phyloP scores from a whole-genome alignment of 2,797 vertebrate species.

The Champsocephalus esox region DNA sequence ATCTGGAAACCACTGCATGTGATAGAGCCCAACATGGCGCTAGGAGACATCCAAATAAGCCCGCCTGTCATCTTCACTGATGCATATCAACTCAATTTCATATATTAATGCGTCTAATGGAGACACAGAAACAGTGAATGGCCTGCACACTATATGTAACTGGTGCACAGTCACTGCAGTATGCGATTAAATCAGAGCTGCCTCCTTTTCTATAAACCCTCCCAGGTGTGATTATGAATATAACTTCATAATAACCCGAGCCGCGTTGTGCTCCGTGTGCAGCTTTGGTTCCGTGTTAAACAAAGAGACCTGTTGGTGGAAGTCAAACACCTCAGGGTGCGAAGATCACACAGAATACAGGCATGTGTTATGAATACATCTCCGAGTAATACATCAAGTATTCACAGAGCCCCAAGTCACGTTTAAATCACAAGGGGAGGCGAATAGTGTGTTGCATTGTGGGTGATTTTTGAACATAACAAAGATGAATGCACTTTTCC shows the following conservation, averaged over 20 bases:
- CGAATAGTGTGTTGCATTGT: conserved; percentile 11
- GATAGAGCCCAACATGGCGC: conserved; percentile 50
- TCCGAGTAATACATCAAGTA: conserved; percentile 61
- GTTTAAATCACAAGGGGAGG: conserved; percentile 35
- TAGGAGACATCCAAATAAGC: conserved; percentile 58
- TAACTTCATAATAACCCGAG: conserved; percentile 41
- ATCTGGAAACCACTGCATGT: conserved; percentile 44
- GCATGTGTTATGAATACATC: conserved; percentile 70
- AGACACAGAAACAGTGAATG: conserved; percentile 10
- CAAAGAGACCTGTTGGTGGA: conserved; percentile 41
- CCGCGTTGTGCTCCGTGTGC: conserved; percentile 24
- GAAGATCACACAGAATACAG: conserved; percentile 63
- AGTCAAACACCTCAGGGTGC: conserved; percentile 52
- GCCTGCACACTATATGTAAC: neutral
- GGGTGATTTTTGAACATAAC: conserved; percentile 44
- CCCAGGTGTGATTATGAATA: conserved; percentile 60
- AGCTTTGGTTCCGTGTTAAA: conserved; percentile 29
- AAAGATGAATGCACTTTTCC: conserved; percentile 41
- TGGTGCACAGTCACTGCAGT: conserved; percentile 19
- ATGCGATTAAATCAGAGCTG: conserved; percentile 28
- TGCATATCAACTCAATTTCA: conserved; percentile 43
- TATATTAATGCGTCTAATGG: conserved; percentile 36
- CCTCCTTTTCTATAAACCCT: conserved; percentile 34
- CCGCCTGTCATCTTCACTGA: conserved; percentile 50
- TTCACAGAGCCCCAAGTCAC: conserved; percentile 42